These are phyloP conservation scores for Mesochorus sp. DNA, from an alignment of 2,888 invertebrate species.

Conservation along the genomic window DNA sequence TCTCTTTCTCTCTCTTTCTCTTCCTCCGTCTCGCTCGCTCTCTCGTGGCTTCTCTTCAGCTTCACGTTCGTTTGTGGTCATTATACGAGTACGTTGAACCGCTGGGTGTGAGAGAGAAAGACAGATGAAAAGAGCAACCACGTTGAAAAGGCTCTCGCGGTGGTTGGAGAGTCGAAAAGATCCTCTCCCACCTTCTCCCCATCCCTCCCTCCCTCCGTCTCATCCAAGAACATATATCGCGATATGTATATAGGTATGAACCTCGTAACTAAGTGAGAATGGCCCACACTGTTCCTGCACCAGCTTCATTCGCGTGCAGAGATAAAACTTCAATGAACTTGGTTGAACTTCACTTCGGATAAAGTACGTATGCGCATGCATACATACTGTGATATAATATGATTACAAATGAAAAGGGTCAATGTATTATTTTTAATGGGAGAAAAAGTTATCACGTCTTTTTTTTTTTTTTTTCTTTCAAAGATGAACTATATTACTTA, in stretches of 20 bases:
- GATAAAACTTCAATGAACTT: conserved; percentile 14
- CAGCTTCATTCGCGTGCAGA: conserved; percentile 1
- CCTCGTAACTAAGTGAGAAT: conserved; percentile 16
- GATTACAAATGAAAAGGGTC: too few relatives aligned
- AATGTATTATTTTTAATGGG: too few relatives aligned
- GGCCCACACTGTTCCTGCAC: conserved; percentile 2
- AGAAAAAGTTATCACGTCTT: too few relatives aligned
- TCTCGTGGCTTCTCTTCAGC: conserved; percentile 61
- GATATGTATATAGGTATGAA: conserved; percentile 14
- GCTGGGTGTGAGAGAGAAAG: conserved; percentile 52
- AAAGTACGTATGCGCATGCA: too few relatives aligned
- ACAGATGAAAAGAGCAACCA: conserved; percentile 45
- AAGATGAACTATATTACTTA: background rate
- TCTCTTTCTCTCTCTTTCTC: conserved; percentile 57
- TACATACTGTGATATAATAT: too few relatives aligned
- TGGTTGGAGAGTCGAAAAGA: conserved; percentile 59
- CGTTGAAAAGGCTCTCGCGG: conserved; percentile 45
- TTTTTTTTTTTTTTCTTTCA: background rate
- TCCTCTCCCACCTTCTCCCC: background rate
- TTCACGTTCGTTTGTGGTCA: conserved; percentile 74
- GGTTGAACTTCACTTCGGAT: conserved; percentile 32
- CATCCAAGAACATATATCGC: conserved; percentile 26
- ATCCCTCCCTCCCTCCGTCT: conserved; percentile 13
- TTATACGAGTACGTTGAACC: conserved; percentile 75
- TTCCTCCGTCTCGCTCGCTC: conserved; percentile 64